Evolutionary conservation across 2,888 invertebrate genomes (phyloP), one percentile per base, ranked within the genome.

Genomic region (Eupithecia abbreviata): DNA sequence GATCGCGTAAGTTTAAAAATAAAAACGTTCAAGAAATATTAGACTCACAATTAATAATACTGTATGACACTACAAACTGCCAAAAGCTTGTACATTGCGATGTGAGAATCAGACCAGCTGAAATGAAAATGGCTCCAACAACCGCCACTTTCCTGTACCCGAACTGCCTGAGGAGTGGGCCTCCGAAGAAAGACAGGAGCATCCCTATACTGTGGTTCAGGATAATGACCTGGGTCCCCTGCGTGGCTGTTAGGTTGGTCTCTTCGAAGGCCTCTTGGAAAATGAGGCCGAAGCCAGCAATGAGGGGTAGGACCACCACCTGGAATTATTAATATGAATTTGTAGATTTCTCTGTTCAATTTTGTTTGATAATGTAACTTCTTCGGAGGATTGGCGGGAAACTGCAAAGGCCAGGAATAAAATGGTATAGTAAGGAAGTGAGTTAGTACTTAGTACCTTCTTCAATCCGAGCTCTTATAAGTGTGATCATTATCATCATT

Each of bases 121-220:
- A 92, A 71, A 96, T 95, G 65, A 96, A 87, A 45, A 96, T 70
- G 2, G 96, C 95, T 12, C 96, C 96, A 30, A 90, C 79, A 0
- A 96, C 87, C 3, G 97, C 96, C 10, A 97, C 93, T 90, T 96
- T 97, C 81, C 97, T 92, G 86, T 96, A 97, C 15, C 97, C 96
- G 82, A 95, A 97, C 43, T 90, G 91, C 77, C 95, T 94, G 9
- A 97, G 87, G 10, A 97, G 87, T 0, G 96, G 96, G 0, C 97
- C 97, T 80, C 96, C 96, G 77, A 96, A 92, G 76, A 97, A 91
- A 0, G 97, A 97, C 47, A 96, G 86, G 18, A 96, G 89, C 96
- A 97, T 96, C 10, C 97, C 96, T 82, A 96, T 96, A 41, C 97
- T 96, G 82, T 96, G 95, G 87, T 97, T 97, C 18, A 96, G 89